Evolutionary conservation across 2,797 vertebrate genomes (phyloP).

Genomic region (Loriculus beryllinus): DNA sequence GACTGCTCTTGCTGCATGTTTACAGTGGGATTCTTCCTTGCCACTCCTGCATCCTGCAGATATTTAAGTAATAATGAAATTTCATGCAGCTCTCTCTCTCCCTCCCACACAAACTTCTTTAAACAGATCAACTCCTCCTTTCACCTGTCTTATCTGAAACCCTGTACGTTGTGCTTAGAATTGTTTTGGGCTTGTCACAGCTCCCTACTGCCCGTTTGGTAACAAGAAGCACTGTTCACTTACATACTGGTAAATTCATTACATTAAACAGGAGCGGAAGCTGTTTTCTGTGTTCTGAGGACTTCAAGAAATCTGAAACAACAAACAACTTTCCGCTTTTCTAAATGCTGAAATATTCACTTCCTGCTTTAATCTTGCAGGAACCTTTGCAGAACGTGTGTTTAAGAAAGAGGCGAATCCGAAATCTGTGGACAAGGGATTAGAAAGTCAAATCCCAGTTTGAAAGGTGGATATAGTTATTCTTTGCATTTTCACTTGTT

Average conservation of each 20-base stretch:
- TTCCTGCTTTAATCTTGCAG: conserved; percentile 1
- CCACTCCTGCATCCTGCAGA: not conserved
- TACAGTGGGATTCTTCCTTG: not conserved
- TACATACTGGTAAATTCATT: not conserved
- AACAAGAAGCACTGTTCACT: not conserved
- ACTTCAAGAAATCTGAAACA: not conserved
- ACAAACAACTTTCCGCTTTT: not conserved
- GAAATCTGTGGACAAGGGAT: not conserved
- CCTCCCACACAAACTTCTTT: not conserved
- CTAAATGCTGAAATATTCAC: not conserved
- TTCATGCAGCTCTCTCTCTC: not conserved
- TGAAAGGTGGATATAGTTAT: not conserved
- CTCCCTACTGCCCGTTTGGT: conserved; percentile 1
- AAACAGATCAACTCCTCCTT: not conserved
- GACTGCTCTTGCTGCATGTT: not conserved
- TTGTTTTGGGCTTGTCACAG: not conserved
- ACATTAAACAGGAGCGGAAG: not conserved
- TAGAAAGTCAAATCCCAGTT: not conserved
- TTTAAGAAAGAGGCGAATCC: not conserved
- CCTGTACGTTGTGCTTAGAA: not conserved
- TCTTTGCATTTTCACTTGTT: not conserved
- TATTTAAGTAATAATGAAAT: not conserved
- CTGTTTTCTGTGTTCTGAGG: not conserved
- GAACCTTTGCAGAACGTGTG: not conserved
- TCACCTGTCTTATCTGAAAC: not conserved